Percentiles rank a stretch among this genome's conserved stretches.
Evolutionary conservation across 2,888 invertebrate species (phyloP).

Genomic region (Meliscaeva auricollis): DNA sequence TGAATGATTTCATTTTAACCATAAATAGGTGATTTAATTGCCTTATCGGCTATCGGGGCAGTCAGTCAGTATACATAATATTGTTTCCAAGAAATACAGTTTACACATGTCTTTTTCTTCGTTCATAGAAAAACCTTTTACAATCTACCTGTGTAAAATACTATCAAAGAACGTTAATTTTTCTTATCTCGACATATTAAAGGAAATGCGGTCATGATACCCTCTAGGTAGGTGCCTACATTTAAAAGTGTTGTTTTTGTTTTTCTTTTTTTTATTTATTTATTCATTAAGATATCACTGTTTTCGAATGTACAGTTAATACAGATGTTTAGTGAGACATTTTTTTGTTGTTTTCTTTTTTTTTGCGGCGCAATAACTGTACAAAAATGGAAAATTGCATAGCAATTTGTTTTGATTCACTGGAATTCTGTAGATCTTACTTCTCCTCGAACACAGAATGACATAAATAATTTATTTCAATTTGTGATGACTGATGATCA

Average conservation of each 20-base stretch:
- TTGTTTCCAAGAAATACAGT: slow-evolving; percentile 18
- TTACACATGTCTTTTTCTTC: neutral
- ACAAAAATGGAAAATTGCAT: slow-evolving; percentile 36
- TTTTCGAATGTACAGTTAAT: neutral
- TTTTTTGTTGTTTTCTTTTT: slow-evolving; percentile 2
- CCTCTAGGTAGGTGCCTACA: neutral
- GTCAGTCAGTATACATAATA: neutral
- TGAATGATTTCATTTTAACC: neutral
- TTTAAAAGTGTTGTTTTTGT: neutral
- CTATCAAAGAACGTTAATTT: slow-evolving; percentile 6
- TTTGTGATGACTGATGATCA: slow-evolving; percentile 15
- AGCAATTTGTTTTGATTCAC: slow-evolving; percentile 3
- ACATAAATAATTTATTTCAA: slow-evolving; percentile 40
- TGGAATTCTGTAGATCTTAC: slow-evolving; percentile 2
- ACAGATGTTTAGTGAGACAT: neutral
- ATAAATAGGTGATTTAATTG: slow-evolving; percentile 17
- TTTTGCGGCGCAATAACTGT: slow-evolving; percentile 54
- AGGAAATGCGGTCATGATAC: slow-evolving; percentile 36
- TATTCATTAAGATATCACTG: neutral
- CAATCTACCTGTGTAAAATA: neutral
- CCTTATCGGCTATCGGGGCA: neutral
- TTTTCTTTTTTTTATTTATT: neutral
- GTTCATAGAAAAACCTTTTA: neutral
- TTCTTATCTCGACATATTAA: slow-evolving; percentile 11
- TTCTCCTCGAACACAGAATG: slow-evolving; percentile 14